phyloP scores from a whole-genome alignment of 2,888 invertebrate genomes.

The Drosophila meridionalis region DNA sequence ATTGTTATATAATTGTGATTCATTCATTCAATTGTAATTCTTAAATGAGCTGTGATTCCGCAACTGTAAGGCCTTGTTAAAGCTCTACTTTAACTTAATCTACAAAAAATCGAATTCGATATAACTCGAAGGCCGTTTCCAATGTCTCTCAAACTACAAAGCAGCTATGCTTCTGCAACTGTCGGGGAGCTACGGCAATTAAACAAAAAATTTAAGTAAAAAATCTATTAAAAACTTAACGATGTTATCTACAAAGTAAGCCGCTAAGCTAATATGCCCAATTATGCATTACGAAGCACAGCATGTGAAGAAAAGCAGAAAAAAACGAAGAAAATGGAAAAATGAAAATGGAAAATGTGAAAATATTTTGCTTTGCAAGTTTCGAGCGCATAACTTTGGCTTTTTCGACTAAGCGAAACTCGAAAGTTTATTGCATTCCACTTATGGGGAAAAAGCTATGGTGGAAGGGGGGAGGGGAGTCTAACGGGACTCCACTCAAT shows the following conservation, averaged over 20 bases:
- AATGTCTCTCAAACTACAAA: neutral
- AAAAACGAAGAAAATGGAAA: slow-evolving; percentile 13
- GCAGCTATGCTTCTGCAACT: neutral
- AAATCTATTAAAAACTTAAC: neutral
- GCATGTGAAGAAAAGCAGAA: neutral
- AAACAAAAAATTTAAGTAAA: too few relatives aligned
- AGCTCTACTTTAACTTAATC: neutral
- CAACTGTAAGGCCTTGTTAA: neutral
- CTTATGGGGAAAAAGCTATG: slow-evolving; percentile 26
- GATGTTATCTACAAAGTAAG: neutral
- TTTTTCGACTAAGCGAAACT: slow-evolving; percentile 30
- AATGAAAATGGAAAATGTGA: slow-evolving; percentile 19
- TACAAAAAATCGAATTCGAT: neutral
- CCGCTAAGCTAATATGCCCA: slow-evolving; percentile 10
- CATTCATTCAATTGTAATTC: neutral
- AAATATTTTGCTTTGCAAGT: slow-evolving; percentile 47
- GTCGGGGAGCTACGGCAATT: neutral
- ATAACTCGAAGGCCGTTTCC: neutral
- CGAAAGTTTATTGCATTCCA: slow-evolving; percentile 74
- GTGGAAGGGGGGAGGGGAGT: neutral
- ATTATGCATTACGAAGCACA: neutral
- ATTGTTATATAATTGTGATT: neutral
- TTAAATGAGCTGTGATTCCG: neutral
- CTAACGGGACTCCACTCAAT: slow-evolving; percentile 8
- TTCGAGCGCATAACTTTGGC: slow-evolving; percentile 52